These are phyloP conservation scores for Oreocharis arfaki DNA, from an alignment of 2,113 vertebrate species.

Conservation along the genomic window DNA sequence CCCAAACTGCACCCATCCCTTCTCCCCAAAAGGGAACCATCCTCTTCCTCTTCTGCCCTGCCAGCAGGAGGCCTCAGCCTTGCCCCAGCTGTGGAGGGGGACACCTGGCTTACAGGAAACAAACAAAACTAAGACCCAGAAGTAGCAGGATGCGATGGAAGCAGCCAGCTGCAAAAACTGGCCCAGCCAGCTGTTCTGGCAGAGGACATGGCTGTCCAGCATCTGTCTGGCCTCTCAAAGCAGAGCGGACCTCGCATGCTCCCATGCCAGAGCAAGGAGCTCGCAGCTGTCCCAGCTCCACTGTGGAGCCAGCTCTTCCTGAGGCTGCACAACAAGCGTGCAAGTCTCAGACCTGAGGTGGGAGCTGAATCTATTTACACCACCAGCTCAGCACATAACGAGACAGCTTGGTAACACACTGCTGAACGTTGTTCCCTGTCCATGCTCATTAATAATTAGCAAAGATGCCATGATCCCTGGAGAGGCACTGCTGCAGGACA, in stretches of 20 bases:
- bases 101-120: neutral
- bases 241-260: neutral
- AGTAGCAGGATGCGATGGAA: neutral
- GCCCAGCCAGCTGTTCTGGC: neutral
- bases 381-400: neutral
- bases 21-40: neutral
- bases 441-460: accelerated
- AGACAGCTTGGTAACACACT: neutral
- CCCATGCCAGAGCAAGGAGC: neutral
- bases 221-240: neutral
- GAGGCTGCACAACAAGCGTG: neutral
- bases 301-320: neutral
- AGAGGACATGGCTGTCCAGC: neutral
- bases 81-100: neutral
- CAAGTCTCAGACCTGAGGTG: neutral
- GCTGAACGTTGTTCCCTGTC: neutral
- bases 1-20: neutral
- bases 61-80: neutral
- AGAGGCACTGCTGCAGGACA: neutral
- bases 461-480: neutral
- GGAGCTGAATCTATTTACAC: neutral
- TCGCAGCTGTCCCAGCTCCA: neutral
- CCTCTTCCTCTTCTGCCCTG: neutral
- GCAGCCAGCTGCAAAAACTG: neutral
- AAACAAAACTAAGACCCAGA: neutral